Evolutionary conservation across 64 coral and sea anemone genomes (phyloP).

Genomic region (Stylophora pistillata): DNA sequence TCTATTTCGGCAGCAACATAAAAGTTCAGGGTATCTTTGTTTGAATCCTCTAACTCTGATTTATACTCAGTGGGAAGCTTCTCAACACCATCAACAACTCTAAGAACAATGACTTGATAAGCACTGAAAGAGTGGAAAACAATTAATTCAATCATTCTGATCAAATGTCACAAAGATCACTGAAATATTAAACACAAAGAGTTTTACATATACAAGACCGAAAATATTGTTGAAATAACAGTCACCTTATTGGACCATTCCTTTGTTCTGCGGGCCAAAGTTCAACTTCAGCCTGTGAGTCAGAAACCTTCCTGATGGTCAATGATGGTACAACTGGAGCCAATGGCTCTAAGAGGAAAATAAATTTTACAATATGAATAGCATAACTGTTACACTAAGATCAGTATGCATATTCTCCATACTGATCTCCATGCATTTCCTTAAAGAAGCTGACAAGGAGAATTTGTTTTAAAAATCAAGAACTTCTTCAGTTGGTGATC

Average conservation of each 20-base stretch:
- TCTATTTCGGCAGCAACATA: slow-evolving; percentile 30
- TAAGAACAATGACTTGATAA: background rate
- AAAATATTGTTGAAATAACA: background rate
- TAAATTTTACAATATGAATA: background rate
- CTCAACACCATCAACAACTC: background rate
- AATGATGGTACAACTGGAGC: background rate
- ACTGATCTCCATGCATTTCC: too few relatives aligned
- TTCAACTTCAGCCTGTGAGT: background rate
- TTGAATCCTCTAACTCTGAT: background rate
- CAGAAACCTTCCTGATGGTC: background rate
- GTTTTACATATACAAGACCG: background rate
- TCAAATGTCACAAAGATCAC: too few relatives aligned
- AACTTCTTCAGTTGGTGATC: too few relatives aligned
- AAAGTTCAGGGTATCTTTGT: background rate
- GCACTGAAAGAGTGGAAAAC: background rate
- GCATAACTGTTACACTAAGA: background rate
- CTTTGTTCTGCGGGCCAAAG: background rate
- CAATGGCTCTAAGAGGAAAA: background rate
- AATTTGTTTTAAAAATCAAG: too few relatives aligned
- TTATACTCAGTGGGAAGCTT: background rate
- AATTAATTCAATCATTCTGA: too few relatives aligned
- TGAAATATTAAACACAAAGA: too few relatives aligned
- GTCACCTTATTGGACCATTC: background rate
- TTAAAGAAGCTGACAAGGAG: too few relatives aligned
- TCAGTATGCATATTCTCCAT: background rate